Base-by-base conservation (phyloP, 2,113 vertebrate genomes). In the Paradisaea rubra region DNA sequence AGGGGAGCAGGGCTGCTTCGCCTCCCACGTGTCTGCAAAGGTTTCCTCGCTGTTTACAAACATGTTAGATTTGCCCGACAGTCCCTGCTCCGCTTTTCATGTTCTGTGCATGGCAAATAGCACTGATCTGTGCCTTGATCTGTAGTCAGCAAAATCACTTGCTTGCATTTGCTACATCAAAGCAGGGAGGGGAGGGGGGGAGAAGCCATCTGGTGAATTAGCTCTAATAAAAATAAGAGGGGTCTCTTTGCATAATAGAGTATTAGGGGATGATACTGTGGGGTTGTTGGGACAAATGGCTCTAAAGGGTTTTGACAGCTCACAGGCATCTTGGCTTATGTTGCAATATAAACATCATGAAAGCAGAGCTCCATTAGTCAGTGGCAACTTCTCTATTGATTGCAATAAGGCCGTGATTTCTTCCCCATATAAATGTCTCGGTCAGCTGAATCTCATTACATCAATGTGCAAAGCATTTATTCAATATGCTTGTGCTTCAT, bases 131-230 rank as follows among this genome's bases (percentile, higher is more conserved):
- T 52, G 91, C 93, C 91, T 96, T 90, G 88, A 95, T 96, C 93
- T 96, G 88, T 33, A 95, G 91, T 97, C 91, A 94, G 93, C 94
- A 95, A 93, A 95, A 95, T 93, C 91, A 88, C 88, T 96, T 73
- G 71, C 81, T 91, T 9, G 2, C 16, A 30, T 94, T 95, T 94
- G 78, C 81, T 70, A 86, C 91, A 93, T 94, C 93, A 96, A 94
- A 94, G 89, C 35, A n/a, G 44, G 31, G 81, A 72, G 42, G 66
- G 37, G 65, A 42, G 20, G 63, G 45, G 54, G 64, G 68, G 53
- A 60, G 88, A 93, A 95, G 82, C 95, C 95, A 95, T 96, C 94
- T 94, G 91, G 90, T 91, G 82, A 96, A 95, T 94, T 91, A 95
- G 80, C 80, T 86, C 80, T 92, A 95, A 93, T 94, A 94, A 95